phyloP scores from a whole-genome alignment of 2,113 vertebrate species.

The Cinclus cinclus region DNA sequence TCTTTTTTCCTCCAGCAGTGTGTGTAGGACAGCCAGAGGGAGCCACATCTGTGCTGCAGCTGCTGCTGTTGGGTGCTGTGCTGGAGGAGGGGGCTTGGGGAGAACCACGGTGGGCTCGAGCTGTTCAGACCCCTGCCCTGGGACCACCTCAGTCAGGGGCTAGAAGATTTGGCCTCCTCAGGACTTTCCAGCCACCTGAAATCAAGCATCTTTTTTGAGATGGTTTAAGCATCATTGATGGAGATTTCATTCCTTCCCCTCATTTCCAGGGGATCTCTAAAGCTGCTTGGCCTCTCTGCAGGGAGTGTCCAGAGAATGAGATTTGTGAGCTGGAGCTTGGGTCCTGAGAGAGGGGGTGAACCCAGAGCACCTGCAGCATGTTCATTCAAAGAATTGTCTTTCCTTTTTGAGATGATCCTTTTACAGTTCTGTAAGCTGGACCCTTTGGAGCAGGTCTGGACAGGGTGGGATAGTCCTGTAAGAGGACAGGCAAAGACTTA shows the following conservation, averaged over 20 bases:
- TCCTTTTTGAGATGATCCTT: neutral
- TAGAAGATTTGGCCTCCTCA: neutral
- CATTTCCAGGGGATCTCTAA: neutral
- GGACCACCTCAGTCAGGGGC: neutral
- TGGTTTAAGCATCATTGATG: neutral
- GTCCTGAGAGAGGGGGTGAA: neutral
- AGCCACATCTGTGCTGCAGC: neutral
- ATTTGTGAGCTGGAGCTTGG: neutral
- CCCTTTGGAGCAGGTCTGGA: neutral
- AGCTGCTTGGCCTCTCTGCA: neutral
- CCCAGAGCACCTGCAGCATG: neutral
- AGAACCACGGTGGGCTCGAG: rapidly evolving
- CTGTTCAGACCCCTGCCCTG: neutral
- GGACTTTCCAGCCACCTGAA: neutral
- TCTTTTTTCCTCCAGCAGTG: neutral
- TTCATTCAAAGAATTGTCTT: neutral
- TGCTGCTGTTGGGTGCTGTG: neutral
- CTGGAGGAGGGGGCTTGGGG: neutral
- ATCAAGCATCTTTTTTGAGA: neutral
- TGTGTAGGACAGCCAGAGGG: neutral
- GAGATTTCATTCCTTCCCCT: neutral
- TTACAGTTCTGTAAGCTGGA: neutral
- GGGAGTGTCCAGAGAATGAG: neutral
- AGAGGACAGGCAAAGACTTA: neutral
- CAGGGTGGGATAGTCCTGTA: neutral